Conservation (phyloP, 37 sponge, comb jelly and placozoan genomes). For the Geodia barretti region DNA sequence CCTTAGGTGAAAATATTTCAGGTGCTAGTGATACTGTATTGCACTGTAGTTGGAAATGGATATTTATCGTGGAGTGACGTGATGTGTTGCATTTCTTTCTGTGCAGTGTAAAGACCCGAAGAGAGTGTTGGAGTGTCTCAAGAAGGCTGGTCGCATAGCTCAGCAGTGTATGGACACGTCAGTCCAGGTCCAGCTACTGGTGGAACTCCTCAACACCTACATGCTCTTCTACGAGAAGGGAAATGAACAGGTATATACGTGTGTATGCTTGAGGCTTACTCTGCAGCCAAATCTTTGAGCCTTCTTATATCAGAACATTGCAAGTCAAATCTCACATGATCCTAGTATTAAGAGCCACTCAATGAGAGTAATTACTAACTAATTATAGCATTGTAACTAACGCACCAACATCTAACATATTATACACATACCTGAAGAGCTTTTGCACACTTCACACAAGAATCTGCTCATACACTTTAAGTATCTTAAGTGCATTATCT, state of each 20-base stretch:
- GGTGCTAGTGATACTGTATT: too few relatives aligned
- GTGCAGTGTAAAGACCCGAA: constrained; percentile 79
- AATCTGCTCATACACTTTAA: too few relatives aligned
- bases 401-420: too few relatives aligned
- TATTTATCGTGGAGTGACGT: not conserved
- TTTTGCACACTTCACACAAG: too few relatives aligned
- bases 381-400: too few relatives aligned
- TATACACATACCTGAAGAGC: too few relatives aligned
- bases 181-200: constrained; percentile 90
- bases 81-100: not conserved
- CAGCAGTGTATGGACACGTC: constrained; percentile 96
- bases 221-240: constrained; percentile 91
- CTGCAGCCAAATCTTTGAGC: not conserved
- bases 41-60: too few relatives aligned
- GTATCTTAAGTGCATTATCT: too few relatives aligned
- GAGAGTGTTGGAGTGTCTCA: constrained; percentile 93
- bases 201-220: constrained; percentile 93
- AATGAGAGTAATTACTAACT: too few relatives aligned
- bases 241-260: constrained; percentile 77
- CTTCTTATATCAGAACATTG: too few relatives aligned
- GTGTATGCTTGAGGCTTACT: not conserved
- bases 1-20: too few relatives aligned
- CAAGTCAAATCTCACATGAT: not conserved
- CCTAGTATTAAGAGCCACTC: too few relatives aligned
- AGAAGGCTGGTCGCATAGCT: constrained; percentile 91